These are phyloP conservation scores for Bombus confusus DNA, from an alignment of 1,140 invertebrate genomes.

Conservation along the genomic window DNA sequence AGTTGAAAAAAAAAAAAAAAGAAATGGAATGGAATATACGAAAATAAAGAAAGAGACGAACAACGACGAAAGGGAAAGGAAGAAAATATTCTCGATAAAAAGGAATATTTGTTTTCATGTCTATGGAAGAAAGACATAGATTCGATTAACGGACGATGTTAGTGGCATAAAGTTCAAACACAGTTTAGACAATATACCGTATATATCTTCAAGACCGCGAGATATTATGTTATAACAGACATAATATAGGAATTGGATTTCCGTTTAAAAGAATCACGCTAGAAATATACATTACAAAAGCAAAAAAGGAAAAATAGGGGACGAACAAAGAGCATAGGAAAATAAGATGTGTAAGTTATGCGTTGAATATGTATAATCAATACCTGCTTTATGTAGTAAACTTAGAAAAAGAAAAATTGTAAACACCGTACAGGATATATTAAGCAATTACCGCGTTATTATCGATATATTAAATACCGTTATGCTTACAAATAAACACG, in stretches of 20 bases:
- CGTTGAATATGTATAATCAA: slow-evolving; percentile 31
- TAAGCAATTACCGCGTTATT: neutral
- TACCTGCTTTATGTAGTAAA: slow-evolving; percentile 52
- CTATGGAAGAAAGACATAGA: neutral
- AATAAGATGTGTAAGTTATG: slow-evolving; percentile 50
- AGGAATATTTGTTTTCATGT: neutral
- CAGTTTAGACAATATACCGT: neutral
- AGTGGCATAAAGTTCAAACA: neutral
- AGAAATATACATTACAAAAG: slow-evolving; percentile 27
- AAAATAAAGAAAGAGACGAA: neutral
- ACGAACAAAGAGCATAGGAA: slow-evolving; percentile 25
- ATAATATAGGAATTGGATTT: neutral
- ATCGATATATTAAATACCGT: neutral
- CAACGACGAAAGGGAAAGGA: neutral
- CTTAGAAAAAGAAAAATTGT: neutral
- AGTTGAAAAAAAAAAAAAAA: neutral
- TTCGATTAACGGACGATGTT: neutral
- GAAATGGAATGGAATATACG: neutral
- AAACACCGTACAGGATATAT: neutral
- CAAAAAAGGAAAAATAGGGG: neutral
- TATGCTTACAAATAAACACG: neutral
- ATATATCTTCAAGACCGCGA: neutral
- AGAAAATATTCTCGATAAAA: neutral
- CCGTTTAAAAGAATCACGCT: neutral
- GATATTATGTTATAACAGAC: too few species aligned